A percentile compares a stretch with the other conserved stretches of the same genome.
Evolutionary conservation across 1,140 invertebrate species (phyloP).

Genomic region (Pygmarrhopalites habei): DNA sequence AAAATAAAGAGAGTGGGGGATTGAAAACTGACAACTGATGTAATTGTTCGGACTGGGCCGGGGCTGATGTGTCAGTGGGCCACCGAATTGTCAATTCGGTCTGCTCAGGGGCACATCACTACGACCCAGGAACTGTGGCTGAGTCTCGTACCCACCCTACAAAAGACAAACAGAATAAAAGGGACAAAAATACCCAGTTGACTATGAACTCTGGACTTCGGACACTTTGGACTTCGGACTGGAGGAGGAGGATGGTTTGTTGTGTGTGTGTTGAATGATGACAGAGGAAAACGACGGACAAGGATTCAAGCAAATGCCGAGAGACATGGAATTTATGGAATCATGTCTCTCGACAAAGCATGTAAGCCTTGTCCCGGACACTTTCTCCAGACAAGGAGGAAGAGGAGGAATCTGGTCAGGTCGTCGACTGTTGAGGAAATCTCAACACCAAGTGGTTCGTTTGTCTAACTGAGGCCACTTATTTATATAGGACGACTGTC

Average conservation of each 20-base stretch:
- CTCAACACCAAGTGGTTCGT: too few species aligned
- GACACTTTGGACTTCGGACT: neutral
- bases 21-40: neutral
- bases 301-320: neutral
- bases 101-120: constrained; percentile 15
- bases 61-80: constrained; percentile 11
- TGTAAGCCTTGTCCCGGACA: too few species aligned
- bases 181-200: neutral
- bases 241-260: neutral
- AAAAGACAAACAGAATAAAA: neutral
- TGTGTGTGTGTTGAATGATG: neutral
- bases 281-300: neutral
- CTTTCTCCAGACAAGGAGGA: too few species aligned
- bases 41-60: neutral
- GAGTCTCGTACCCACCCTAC: neutral
- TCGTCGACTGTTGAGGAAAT: too few species aligned
- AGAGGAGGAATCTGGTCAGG: too few species aligned
- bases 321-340: too few species aligned
- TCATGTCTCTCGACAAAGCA: too few species aligned
- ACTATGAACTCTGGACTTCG: too few species aligned
- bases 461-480: too few species aligned
- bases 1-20: neutral
- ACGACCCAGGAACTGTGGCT: neutral
- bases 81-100: neutral
- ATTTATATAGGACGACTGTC: too few species aligned